Evolutionary conservation across 2,888 invertebrate species (phyloP), one percentile per base, ranked within the genome.

Genomic region (Drosophila infuscata): DNA sequence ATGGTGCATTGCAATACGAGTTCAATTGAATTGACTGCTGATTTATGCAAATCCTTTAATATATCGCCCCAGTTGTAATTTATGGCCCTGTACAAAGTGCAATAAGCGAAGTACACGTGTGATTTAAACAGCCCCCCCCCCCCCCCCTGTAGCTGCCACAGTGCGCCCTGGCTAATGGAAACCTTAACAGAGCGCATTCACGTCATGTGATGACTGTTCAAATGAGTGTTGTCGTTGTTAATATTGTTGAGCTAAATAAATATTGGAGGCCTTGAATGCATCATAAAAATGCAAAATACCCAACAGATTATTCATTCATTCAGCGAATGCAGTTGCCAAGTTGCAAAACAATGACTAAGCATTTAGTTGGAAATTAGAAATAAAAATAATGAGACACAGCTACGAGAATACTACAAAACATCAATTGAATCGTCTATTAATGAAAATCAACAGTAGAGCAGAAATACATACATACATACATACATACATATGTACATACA

Each of bases 221-320:
- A 46, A 46, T 20, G 20, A 3, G 7, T 20, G 20, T 46, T 46
- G 20, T n/a, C n/a, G n/a, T 0, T 7, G 6, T 7, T 7, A 20
- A 12, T 15, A 29, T 3, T 29, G 15, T 29, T 49, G 43, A 20
- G 49, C 43, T 61, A 33, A 11, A 29, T 41, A 53, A 62, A 69
- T 56, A 63, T 17, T 41, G 4, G 20, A 20, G 12, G 11, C 30
- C 20, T 51, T 35, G 41, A 56, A 41, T 58, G 38, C 41, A 56
- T 33, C 43, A 43, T 54, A 51, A 8, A 53, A 58, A 17, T 48
- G 38, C 15, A 32, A 38, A 58, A 11, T 62, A 41, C 41, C 48
- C 17, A 59, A 25, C n/a, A n/a, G 35, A 65, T 75, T 74, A 65
- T 75, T 75, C 70, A 75, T 75, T 74, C 75, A 65, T 74, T 74